Evolutionary conservation across 2,888 invertebrate genomes (phyloP).

Genomic region (Diloba caeruleocephala): DNA sequence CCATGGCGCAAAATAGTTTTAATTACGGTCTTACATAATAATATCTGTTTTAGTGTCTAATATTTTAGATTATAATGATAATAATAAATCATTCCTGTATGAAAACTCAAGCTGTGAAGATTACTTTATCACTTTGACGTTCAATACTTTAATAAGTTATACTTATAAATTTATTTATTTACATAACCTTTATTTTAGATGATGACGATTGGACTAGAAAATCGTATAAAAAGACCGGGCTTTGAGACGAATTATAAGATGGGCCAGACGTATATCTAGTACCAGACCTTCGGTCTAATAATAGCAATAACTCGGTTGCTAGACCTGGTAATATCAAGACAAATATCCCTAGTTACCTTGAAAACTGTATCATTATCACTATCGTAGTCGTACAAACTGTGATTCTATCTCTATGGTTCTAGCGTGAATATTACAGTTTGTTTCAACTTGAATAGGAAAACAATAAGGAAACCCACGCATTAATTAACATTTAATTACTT

Average conservation of each 20-base stretch:
- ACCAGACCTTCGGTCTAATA: not conserved
- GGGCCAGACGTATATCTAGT: not conserved
- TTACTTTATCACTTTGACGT: no score
- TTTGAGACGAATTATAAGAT: not conserved
- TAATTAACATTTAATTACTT: conserved; percentile 1
- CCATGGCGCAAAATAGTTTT: conserved; percentile 14
- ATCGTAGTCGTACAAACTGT: no score
- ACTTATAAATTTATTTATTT: not conserved
- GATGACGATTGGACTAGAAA: not conserved
- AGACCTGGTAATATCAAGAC: no score
- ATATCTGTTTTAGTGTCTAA: conserved; percentile 3
- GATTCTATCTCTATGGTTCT: no score
- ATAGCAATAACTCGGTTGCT: no score
- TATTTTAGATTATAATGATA: conserved; percentile 1
- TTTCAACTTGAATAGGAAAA: conserved; percentile 8
- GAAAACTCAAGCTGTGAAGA: no score
- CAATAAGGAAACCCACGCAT: conserved; percentile 29
- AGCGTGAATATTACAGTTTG: no score
- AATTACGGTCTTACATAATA: conserved; percentile 13
- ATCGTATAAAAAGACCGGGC: not conserved
- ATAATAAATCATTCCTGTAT: no score
- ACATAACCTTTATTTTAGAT: conserved; percentile 1
- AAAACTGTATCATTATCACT: no score
- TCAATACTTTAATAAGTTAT: not conserved
- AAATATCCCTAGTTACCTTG: no score